Conservation (phyloP, 2,888 invertebrate species). For the Crioceris asparagi region DNA sequence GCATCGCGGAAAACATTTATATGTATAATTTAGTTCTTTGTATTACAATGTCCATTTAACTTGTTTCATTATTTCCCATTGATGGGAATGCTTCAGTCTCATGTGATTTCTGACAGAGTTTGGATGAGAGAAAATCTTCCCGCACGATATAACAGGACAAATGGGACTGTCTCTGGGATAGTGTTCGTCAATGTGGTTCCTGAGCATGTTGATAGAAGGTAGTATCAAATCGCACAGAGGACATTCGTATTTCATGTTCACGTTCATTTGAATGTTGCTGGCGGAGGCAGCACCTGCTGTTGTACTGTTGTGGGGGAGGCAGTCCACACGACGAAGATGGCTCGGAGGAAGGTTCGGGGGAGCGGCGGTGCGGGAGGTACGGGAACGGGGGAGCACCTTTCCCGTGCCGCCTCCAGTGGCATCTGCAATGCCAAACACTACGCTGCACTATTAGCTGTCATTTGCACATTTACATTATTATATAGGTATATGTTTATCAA, state of each 20-base stretch:
- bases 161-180: conserved; percentile 76
- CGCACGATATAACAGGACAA: conserved; percentile 68
- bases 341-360: too few species aligned
- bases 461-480: conserved; percentile 3
- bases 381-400: too few species aligned
- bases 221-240: conserved; percentile 62
- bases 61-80: conserved; percentile 78
- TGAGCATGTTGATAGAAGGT: conserved; percentile 54
- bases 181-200: conserved; percentile 69
- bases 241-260: conserved; percentile 46
- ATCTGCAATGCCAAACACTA: conserved; percentile 51
- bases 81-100: conserved; percentile 69
- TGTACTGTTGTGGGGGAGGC: too few species aligned
- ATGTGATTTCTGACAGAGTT: conserved; percentile 82
- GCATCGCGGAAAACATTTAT: too few species aligned
- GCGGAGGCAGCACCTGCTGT: too few species aligned
- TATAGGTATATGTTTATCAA: not conserved
- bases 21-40: not conserved
- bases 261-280: too few species aligned
- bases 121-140: conserved; percentile 68
- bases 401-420: conserved; percentile 28
- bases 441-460: conserved; percentile 34
- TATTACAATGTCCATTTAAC: conserved; percentile 53
- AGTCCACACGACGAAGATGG: too few species aligned
- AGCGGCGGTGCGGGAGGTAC: too few species aligned